Evolutionary conservation across 2,797 vertebrate genomes (phyloP), one percentile per base, ranked within the genome.

Genomic region (Enteromius treurensis): DNA sequence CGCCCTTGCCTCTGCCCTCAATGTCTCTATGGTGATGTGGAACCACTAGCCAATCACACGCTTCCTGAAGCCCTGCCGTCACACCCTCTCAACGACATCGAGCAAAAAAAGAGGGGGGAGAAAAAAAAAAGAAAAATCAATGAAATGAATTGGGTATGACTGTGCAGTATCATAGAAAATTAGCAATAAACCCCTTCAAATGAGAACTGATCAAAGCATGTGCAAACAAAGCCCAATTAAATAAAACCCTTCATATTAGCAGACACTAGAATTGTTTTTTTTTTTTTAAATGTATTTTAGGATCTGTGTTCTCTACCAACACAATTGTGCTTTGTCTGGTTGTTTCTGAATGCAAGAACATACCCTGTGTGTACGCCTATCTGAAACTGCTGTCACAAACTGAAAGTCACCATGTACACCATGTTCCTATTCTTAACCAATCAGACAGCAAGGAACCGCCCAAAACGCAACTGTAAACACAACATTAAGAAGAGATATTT

Each of bases 1-100:
- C 6, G 37, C 68, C 80, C 69, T 69, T 83, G 77, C 29, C 47
- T 73, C 45, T 69, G 53, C 34, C 55, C 79, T 69, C 62, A 81
- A 74, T 67, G 80, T 84, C 58, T 80, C 87, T 77, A 82, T 64
- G 60, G 42, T 84, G 55, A 86, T 70, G 62, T 42, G 73, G n/a
- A 55, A 51, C 51, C 67, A 67, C 32, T 62, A 26, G 58, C 78
- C 71, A 88, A 77, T 73, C 73, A 76, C 42, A 62, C 1, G 37
- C 3, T 29, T 29, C 14, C 37, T 47, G 53, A 5, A 82, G 42
- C 47, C 53, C 15, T 79, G 13, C 81, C 53, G 40, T 77, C 83
- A 80, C 42, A 86, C 74, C 79, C 79, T 53, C 68, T 77, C 60
- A 62, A 84, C 34, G 53, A 76, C 55, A 69, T 53, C 4, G 15